Base-by-base conservation (phyloP, 2,797 vertebrate species). In the Notolabrus celidotus region DNA sequence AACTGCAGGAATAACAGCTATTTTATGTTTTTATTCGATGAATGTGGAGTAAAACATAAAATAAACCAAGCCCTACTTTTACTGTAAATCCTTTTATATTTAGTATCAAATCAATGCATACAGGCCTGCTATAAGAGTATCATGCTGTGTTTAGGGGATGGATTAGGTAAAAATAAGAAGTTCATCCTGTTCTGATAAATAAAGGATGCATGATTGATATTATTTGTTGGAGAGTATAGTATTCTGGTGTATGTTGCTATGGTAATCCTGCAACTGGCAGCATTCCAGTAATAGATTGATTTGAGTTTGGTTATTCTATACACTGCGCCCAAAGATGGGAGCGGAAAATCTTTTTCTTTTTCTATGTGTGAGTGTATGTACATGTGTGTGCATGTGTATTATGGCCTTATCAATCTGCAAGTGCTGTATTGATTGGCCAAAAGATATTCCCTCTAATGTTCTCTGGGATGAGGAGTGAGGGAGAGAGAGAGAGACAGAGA, bases 381-480 rank as follows among this genome's bases (percentile, higher is more conserved):
- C 47, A 53, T 53, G 62, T 62, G 67, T 74, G 55, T 62, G 16
- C 69, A 36, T 29, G 58, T 41, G 69, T 71, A 63, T 83, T 69
- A 62, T 76, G 72, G 67, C 46, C 71, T 86, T 88, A 91, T 91
- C 87, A 91, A 89, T 91, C 85, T 84, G 71, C 31, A 42, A 85
- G 78, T 52, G 9, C 53, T 54, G 41, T 88, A 91, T 91, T 79
- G 91, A 93, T 88, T 83, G 83, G 65, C 53, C 69, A 81, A 80
- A 85, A 83, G 77, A 91, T 88, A 88, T 91, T 86, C 83, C 77
- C 79, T 86, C 83, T 91, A 91, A 93, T 90, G 87, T 84, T 79
- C 70, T 55, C 3, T 70, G 65, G 73, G 77, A 55, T 58, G 57
- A 69, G 22, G 47, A 49, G 56, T n/a, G 25, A 16, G 9, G 1